Percentiles rank a stretch among this genome's conserved stretches.
Evolutionary conservation across 2,113 vertebrate species (phyloP).

Genomic region (Calidris pugnax): DNA sequence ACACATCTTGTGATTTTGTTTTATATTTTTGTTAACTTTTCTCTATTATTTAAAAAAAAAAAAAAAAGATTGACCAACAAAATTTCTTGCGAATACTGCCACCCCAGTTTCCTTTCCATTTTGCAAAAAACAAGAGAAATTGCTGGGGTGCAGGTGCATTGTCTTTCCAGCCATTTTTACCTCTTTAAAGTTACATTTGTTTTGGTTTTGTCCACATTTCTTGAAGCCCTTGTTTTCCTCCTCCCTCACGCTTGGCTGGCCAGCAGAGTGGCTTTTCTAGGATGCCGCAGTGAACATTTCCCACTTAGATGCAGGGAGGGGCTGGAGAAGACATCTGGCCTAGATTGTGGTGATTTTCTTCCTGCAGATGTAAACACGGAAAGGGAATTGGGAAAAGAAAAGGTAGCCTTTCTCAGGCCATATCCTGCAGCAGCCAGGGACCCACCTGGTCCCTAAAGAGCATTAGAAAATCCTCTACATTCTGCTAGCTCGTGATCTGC

Average conservation of each 20-base stretch:
- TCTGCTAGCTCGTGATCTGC: not conserved
- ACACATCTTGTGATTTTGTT: not conserved
- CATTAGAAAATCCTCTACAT: not conserved
- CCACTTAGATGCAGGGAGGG: constrained; percentile 1
- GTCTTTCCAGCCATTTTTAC: not conserved
- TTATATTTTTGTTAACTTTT: not conserved
- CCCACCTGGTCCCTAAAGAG: constrained; percentile 35
- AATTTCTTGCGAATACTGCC: accelerated
- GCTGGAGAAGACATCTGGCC: constrained; percentile 18
- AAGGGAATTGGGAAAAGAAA: constrained; percentile 24
- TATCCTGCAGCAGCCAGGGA: constrained; percentile 21
- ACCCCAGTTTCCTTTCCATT: not conserved
- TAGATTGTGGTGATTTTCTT: not conserved
- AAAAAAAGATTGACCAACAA: not conserved
- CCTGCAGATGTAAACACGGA: not conserved
- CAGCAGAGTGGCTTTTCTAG: not conserved
- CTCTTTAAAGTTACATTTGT: not conserved
- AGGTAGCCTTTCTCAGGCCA: constrained; percentile 20
- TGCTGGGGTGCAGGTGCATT: not conserved
- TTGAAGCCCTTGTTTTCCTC: not conserved
- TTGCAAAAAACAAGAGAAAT: not conserved
- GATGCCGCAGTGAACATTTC: not conserved
- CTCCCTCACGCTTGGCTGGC: not conserved
- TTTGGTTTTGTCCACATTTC: not conserved
- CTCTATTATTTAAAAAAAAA: not conserved